Percentiles rank a stretch among this genome's conserved stretches.
phyloP scores from a whole-genome alignment of 1,140 invertebrate species.

The Mylabris phalerata region DNA sequence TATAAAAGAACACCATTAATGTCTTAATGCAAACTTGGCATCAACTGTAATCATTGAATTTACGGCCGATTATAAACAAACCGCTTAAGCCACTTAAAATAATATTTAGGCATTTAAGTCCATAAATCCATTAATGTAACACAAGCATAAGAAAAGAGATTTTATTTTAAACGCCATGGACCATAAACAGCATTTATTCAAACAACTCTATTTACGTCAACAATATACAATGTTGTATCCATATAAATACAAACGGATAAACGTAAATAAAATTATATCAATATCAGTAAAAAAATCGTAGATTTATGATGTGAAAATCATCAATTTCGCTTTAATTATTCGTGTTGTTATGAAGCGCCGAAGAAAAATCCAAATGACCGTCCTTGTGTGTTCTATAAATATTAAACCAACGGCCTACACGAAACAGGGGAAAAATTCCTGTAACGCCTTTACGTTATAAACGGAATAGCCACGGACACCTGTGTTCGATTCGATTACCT shows the following conservation, averaged over 20 bases:
- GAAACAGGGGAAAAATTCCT: conserved; percentile 9
- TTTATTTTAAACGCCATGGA: neutral
- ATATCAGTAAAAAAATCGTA: conserved; percentile 14
- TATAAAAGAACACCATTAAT: neutral
- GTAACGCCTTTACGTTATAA: conserved; percentile 20
- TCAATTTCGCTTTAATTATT: no score
- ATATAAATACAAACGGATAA: conserved; percentile 23
- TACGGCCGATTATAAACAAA: conserved; percentile 24
- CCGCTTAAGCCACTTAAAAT: conserved; percentile 21
- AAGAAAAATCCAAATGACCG: conserved; percentile 7
- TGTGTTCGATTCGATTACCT: conserved; percentile 31
- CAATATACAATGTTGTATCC: neutral
- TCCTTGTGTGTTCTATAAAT: conserved; percentile 29
- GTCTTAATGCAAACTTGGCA: neutral
- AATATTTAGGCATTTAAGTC: conserved; percentile 25
- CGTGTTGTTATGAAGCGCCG: no score
- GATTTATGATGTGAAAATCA: no score
- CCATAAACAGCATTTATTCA: conserved; percentile 14
- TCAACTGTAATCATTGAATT: conserved; percentile 8
- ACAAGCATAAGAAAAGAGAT: neutral
- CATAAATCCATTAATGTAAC: conserved; percentile 19
- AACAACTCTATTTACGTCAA: conserved; percentile 27
- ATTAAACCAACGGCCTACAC: conserved; percentile 17
- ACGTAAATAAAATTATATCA: conserved; percentile 24
- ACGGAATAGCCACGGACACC: conserved; percentile 31